Evolutionary conservation across 2,888 invertebrate species (phyloP).

Genomic region (Criorhina ranunculi): DNA sequence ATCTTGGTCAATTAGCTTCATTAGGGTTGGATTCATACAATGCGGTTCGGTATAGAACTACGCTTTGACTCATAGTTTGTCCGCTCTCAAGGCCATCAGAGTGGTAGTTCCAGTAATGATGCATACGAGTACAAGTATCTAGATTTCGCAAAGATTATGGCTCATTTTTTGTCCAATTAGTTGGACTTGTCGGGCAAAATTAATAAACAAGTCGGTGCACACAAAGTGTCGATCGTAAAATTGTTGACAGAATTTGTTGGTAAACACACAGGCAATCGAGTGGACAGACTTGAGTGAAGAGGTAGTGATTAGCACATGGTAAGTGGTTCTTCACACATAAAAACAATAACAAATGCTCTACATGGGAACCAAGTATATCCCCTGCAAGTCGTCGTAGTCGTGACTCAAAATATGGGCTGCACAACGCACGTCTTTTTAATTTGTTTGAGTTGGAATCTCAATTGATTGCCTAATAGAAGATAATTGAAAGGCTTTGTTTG

Average conservation of each 20-base stretch:
- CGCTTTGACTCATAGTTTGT: neutral
- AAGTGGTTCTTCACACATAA: neutral
- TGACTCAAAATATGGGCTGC: neutral
- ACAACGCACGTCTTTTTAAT: too few species aligned
- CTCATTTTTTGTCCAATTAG: slow-evolving; percentile 6
- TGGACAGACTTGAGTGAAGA: neutral
- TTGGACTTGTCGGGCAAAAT: neutral
- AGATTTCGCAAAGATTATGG: neutral
- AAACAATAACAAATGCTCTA: neutral
- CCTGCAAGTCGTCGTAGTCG: neutral
- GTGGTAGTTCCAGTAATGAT: neutral
- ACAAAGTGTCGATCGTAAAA: neutral
- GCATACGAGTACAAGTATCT: neutral
- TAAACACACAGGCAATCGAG: slow-evolving; percentile 1
- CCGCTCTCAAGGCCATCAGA: slow-evolving; percentile 1
- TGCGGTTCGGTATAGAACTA: neutral
- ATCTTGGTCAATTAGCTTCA: neutral
- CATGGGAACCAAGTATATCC: too few species aligned
- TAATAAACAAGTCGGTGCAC: neutral
- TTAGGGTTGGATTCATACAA: neutral
- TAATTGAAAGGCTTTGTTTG: too few species aligned
- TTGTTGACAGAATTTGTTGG: neutral
- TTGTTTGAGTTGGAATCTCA: too few species aligned
- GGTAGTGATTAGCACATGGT: neutral
- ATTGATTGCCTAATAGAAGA: too few species aligned